Base-by-base conservation (phyloP, 2,113 vertebrate species). In the Phaethon lepturus region DNA sequence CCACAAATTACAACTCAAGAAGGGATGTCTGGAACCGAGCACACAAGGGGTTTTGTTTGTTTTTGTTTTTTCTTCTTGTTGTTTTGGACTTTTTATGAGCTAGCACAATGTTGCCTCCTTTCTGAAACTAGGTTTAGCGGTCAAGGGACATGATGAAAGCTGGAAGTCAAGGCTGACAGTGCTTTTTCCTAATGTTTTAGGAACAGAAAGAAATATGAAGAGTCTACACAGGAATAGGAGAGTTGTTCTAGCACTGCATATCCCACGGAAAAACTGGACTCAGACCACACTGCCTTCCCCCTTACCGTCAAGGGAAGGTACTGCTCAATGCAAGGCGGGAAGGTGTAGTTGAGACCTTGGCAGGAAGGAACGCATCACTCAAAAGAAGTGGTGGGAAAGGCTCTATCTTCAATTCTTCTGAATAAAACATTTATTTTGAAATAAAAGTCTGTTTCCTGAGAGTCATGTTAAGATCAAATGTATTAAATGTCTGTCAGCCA, bases 1-100 rank as follows among this genome's bases (percentile, higher is more conserved):
- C 86, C 97, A 93, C 95, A 95, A 96, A 90, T 72, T 85, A 79
- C 63, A 88, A 50, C 81, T 90, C 67, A 16, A 71, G 81, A 69
- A 50, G 56, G 60, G 71, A n/a, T 56, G 86, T 85, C 97, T 95
- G 79, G 81, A 91, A 60, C 91, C 58, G 68, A 88, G 60, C 49
- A 82, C 84, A 62, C 60, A 55, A 78, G 63, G 59, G 86, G 40
- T 8, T 74, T 83, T 42, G 24, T 28, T 68, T 45, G 45, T 45
- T 17, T 7, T 29, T 24, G 25, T 55, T 53, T 23, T 20, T 66
- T 49, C 13, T 50, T 67, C 3, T 40, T 86, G 26, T 50, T 74
- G 17, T 92, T 93, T 78, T 33, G 44, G 71, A 17, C 49, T 72
- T 88, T 60, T 62, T 62, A 55, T 24, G 86, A 79, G 45, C 17